phyloP scores from a whole-genome alignment of 2,113 vertebrate genomes.

The Falco punctatus region DNA sequence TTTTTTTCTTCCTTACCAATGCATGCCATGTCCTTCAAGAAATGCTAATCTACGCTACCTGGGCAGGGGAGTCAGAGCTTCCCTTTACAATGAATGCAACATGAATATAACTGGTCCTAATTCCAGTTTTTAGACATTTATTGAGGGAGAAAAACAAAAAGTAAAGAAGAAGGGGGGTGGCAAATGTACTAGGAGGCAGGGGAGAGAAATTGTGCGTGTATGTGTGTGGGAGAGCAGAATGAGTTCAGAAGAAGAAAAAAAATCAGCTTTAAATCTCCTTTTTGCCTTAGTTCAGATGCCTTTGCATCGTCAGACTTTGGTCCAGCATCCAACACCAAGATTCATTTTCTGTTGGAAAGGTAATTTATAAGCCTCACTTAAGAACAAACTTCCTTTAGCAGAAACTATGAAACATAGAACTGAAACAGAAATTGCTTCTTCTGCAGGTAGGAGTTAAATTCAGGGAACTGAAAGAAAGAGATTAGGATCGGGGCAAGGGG shows the following conservation, averaged over 20 bases:
- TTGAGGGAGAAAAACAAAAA: neutral
- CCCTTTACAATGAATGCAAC: neutral
- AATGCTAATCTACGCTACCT: neutral
- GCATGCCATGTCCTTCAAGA: neutral
- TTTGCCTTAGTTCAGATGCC: neutral
- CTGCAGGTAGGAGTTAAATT: neutral
- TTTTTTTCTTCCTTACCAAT: neutral
- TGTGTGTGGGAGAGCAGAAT: neutral
- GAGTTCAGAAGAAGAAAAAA: neutral
- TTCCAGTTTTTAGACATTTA: conserved; percentile 8
- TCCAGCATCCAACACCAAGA: neutral
- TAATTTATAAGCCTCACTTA: conserved; percentile 1
- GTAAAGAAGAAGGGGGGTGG: neutral
- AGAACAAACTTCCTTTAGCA: neutral
- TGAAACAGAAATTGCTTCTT: neutral
- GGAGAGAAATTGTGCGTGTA: conserved; percentile 5
- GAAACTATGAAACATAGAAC: neutral
- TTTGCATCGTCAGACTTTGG: conserved; percentile 20
- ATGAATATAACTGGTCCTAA: neutral
- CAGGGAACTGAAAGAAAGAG: neutral
- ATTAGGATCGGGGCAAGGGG: neutral
- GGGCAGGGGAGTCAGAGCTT: neutral
- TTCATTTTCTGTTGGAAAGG: neutral
- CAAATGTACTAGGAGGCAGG: conserved; percentile 9
- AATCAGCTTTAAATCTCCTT: conserved; percentile 13